Percentiles rank a stretch among this genome's conserved stretches.
phyloP scores from a whole-genome alignment of 2,797 vertebrate genomes.

The Tamandua tetradactyla region DNA sequence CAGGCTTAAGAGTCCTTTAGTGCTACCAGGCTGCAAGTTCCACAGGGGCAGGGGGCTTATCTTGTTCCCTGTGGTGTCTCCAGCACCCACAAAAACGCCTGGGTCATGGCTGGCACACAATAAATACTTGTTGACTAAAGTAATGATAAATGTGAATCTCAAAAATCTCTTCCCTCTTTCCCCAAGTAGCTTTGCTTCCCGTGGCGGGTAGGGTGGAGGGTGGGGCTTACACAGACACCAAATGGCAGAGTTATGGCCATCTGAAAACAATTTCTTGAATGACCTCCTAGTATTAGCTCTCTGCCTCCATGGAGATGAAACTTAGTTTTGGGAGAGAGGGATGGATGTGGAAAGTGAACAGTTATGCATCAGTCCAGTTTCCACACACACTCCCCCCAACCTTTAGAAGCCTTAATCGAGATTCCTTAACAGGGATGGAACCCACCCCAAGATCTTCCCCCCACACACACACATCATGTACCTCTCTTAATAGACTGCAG shows the following conservation, averaged over 20 bases:
- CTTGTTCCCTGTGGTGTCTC: background rate
- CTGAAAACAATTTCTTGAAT: background rate
- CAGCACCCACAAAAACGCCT: background rate
- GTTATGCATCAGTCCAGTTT: background rate
- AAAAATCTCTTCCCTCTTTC: background rate
- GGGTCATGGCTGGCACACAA: fast-evolving
- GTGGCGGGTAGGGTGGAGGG: background rate
- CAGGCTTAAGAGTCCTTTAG: background rate
- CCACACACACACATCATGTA: background rate
- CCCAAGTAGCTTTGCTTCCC: background rate
- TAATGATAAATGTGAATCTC: background rate
- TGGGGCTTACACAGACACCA: background rate
- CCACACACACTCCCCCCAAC: background rate
- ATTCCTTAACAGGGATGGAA: fast-evolving
- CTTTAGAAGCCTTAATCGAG: background rate
- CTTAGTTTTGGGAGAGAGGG: background rate
- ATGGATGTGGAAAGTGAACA: background rate
- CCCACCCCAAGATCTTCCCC: background rate
- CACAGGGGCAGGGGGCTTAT: background rate
- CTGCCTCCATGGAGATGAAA: background rate
- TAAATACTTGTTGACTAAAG: background rate
- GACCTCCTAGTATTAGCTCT: background rate
- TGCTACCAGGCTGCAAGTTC: background rate
- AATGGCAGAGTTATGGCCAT: background rate
- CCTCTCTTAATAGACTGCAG: background rate